These are phyloP conservation scores for Agrilus biguttatus DNA, from an alignment of 2,888 invertebrate species.

Conservation along the genomic window DNA sequence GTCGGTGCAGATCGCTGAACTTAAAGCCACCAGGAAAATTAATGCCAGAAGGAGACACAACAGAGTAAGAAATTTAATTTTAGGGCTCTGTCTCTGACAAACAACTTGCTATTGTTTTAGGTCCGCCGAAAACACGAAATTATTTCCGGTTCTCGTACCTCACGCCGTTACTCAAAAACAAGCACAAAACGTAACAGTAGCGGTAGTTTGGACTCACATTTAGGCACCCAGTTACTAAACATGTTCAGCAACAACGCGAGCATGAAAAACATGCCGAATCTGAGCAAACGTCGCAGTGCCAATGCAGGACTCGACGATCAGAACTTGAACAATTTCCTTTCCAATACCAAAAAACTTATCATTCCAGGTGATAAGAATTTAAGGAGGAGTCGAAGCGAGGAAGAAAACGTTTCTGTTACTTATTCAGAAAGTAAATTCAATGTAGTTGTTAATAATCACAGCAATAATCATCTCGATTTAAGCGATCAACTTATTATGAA, in stretches of 20 bases:
- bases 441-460: constrained; percentile 21
- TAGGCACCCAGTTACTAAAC: constrained; percentile 53
- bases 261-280: constrained; percentile 40
- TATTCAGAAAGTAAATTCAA: constrained; percentile 25
- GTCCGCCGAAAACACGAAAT: constrained; percentile 16
- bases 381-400: constrained; percentile 24
- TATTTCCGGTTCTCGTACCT: constrained; percentile 15
- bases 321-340: constrained; percentile 23
- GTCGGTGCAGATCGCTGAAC: constrained; percentile 70
- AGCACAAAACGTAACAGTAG: constrained; percentile 39
- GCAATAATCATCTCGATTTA: constrained; percentile 22
- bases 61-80: constrained; percentile 1
- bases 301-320: constrained; percentile 33
- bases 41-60: constrained; percentile 15
- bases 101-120: neutral
- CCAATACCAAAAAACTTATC: constrained; percentile 23
- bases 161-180: constrained; percentile 8
- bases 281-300: constrained; percentile 34
- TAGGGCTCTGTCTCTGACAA: constrained; percentile 22
- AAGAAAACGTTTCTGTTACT: constrained; percentile 30
- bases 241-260: constrained; percentile 39
- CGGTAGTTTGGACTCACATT: constrained; percentile 69
- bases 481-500: constrained; percentile 29
- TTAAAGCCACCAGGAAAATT: constrained; percentile 57
- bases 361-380: constrained; percentile 18